Conservation (phyloP, 1,140 invertebrate genomes). For the Papilio dardanus region DNA sequence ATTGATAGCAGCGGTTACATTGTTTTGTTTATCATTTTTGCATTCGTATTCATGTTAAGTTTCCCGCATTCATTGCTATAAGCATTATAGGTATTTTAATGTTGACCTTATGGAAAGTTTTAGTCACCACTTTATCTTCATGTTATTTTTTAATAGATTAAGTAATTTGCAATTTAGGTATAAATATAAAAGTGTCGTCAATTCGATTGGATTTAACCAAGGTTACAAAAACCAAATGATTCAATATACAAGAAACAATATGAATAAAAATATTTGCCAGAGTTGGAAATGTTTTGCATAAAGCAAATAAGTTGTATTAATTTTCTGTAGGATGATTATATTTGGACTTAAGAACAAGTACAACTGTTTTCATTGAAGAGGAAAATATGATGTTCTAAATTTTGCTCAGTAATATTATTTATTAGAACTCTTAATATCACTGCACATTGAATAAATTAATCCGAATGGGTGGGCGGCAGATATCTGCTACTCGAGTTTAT, state of each 20-base stretch:
- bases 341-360: neutral
- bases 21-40: slow-evolving; percentile 1
- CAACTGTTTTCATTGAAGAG: neutral
- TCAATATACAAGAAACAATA: neutral
- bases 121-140: neutral
- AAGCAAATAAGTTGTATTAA: neutral
- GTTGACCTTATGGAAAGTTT: slow-evolving; percentile 9
- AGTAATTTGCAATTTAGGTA: slow-evolving; percentile 1
- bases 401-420: neutral
- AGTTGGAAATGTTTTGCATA: neutral
- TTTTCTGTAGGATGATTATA: neutral
- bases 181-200: neutral
- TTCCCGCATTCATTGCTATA: slow-evolving; percentile 9
- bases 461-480: slow-evolving; percentile 1
- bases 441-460: slow-evolving; percentile 16
- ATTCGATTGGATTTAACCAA: slow-evolving; percentile 3
- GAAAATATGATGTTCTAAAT: neutral
- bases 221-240: neutral
- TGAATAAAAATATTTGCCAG: neutral
- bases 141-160: slow-evolving; percentile 9
- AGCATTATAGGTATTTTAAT: neutral
- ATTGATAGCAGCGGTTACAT: neutral
- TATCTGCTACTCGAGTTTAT: slow-evolving; percentile 35
- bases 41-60: slow-evolving; percentile 20
- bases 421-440: slow-evolving; percentile 12